Evolutionary conservation across 2,888 invertebrate genomes (phyloP).

Genomic region (Entomobrya proxima): DNA sequence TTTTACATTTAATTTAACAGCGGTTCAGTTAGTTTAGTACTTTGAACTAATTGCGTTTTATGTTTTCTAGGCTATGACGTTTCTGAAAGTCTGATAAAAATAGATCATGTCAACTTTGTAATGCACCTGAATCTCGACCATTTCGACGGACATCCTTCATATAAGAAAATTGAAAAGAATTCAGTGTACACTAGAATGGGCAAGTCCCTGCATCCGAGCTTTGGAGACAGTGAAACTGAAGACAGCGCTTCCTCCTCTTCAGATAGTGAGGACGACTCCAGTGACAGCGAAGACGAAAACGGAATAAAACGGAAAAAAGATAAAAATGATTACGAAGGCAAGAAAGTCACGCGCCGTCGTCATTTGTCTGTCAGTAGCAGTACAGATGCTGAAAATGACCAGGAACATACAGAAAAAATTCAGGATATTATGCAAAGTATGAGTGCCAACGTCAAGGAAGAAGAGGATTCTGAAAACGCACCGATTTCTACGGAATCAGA

Average conservation of each 20-base stretch:
- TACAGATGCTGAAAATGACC: background rate
- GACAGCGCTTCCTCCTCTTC: too few species aligned
- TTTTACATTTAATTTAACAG: too few species aligned
- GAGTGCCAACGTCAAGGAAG: background rate
- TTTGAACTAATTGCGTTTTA: background rate
- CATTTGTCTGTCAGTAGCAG: constrained; percentile 14
- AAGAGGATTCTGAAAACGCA: background rate
- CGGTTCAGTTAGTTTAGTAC: too few species aligned
- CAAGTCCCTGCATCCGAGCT: background rate
- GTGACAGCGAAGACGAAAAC: background rate
- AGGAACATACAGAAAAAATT: background rate
- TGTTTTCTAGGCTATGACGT: constrained; percentile 40
- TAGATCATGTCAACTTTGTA: constrained; percentile 40
- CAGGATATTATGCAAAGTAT: background rate
- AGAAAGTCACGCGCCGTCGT: background rate
- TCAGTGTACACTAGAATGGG: constrained; percentile 38
- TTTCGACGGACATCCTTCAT: constrained; percentile 34
- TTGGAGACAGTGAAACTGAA: background rate
- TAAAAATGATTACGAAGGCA: too few species aligned
- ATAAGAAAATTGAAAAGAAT: constrained; percentile 32
- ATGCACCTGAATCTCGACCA: constrained; percentile 47
- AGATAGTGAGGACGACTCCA: background rate
- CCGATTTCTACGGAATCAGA: too few species aligned
- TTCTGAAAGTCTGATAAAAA: constrained; percentile 48
- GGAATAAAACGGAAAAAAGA: background rate